Evolutionary conservation across 2,113 vertebrate species (phyloP), one percentile per base, ranked within the genome.

Genomic region (Nannospalax galili): DNA sequence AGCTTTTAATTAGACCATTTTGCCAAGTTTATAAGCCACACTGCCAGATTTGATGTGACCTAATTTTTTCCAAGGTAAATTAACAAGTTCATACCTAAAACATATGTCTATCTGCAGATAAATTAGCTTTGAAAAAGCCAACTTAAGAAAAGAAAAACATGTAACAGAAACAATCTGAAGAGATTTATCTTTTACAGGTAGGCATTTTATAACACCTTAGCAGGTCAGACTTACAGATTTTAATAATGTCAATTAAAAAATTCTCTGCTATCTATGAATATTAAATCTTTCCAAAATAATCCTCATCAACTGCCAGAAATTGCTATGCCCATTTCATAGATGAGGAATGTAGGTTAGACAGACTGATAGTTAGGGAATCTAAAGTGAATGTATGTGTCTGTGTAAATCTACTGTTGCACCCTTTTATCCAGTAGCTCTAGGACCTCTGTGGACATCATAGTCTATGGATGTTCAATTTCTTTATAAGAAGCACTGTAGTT

Each of bases 51-150:
- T 98, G 64, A 97, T 77, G 92, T 95, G 96, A 96, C 93, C 93
- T 94, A 95, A 67, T 93, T 95, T 94, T 96, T 97, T 96, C 96
- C 84, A 96, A 97, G 95, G 95, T 96, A 97, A 93, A 96, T 96
- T 95, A 96, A 96, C 85, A 96, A 97, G 70, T 92, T 82, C 73
- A 95, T 92, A 96, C 84, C 86, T 89, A 92, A 88, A 88, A 70
- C 95, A 92, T 95, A 97, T 96, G 96, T 95, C 94, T 96, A 81
- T 88, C 69, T 84, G 78, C 58, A 96, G 94, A 94, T 82, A 87
- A 92, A 96, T 96, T 89, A 95, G 86, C 82, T 92, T 90, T 60
- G 45, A n/a, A 87, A 97, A 96, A 86, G 62, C 78, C 48, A 40
- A 79, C 20, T 75, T 91, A 81, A 32, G 11, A 22, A 1, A 3